Percentiles rank a stretch among this genome's conserved stretches.
Conservation (phyloP, 2,797 vertebrate species). For the Diceros bicornis region DNA sequence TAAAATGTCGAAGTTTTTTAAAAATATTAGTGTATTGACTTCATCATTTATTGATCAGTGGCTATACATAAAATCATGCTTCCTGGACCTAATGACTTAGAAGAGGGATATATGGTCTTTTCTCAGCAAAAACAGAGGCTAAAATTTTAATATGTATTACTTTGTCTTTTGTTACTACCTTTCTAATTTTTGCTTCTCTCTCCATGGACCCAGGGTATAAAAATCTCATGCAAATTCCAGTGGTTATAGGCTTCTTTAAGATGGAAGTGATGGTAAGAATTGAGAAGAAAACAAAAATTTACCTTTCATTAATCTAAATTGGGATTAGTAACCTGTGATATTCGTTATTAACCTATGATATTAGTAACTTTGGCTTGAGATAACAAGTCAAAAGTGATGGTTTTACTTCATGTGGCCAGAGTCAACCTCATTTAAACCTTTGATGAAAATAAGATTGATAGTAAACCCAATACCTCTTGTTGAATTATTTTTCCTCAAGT, state of each 20-base stretch:
- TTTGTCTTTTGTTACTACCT: not conserved
- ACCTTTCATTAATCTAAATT: not conserved
- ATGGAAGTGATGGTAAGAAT: not conserved
- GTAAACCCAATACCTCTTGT: not conserved
- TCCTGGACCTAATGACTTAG: not conserved
- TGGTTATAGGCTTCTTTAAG: not conserved
- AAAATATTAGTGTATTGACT: not conserved
- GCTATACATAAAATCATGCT: not conserved
- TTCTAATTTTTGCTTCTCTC: not conserved
- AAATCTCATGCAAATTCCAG: not conserved
- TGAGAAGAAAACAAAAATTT: not conserved
- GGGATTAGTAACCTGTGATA: not conserved
- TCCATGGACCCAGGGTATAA: not conserved
- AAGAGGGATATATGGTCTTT: not conserved
- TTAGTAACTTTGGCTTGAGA: not conserved
- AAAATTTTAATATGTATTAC: not conserved
- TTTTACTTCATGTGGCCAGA: not conserved
- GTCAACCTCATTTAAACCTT: not conserved
- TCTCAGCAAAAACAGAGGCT: not conserved
- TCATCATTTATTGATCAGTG: not conserved
- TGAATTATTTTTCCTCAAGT: not conserved
- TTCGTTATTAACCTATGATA: not conserved
- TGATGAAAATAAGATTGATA: not conserved
- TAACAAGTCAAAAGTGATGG: not conserved
- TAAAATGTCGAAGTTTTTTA: not conserved